Evolutionary conservation across 2,888 invertebrate species (phyloP).

Genomic region (Lochmaea crataegi): DNA sequence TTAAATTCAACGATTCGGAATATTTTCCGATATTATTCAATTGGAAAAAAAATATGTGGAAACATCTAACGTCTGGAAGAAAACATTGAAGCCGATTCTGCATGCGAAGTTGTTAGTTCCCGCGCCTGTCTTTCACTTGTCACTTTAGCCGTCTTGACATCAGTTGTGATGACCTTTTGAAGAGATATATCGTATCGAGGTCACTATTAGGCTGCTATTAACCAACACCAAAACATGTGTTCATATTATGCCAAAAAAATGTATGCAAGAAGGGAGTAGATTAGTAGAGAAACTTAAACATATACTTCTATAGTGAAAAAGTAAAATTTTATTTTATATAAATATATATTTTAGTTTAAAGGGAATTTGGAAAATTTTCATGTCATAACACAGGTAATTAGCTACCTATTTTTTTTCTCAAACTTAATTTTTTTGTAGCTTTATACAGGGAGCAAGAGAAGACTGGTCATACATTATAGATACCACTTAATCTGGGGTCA

Average conservation of each 20-base stretch:
- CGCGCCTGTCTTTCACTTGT: constrained; percentile 60
- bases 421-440: too few species aligned
- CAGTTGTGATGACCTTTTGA: constrained; percentile 56
- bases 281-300: not conserved
- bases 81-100: not conserved
- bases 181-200: constrained; percentile 51
- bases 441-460: too few species aligned
- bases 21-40: too few species aligned
- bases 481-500: too few species aligned
- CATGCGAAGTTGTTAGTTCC: constrained; percentile 49
- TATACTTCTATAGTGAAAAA: not conserved
- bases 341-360: too few species aligned
- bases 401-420: too few species aligned
- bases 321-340: not conserved
- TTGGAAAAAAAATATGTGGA: too few species aligned
- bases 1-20: too few species aligned
- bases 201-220: constrained; percentile 35
- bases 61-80: too few species aligned
- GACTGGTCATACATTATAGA: too few species aligned
- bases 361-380: too few species aligned
- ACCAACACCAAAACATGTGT: not conserved
- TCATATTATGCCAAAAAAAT: not conserved
- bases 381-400: too few species aligned
- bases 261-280: not conserved
- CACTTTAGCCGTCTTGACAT: constrained; percentile 54